Evolutionary conservation across 2,888 invertebrate genomes (phyloP).

Genomic region (Protula sp.): DNA sequence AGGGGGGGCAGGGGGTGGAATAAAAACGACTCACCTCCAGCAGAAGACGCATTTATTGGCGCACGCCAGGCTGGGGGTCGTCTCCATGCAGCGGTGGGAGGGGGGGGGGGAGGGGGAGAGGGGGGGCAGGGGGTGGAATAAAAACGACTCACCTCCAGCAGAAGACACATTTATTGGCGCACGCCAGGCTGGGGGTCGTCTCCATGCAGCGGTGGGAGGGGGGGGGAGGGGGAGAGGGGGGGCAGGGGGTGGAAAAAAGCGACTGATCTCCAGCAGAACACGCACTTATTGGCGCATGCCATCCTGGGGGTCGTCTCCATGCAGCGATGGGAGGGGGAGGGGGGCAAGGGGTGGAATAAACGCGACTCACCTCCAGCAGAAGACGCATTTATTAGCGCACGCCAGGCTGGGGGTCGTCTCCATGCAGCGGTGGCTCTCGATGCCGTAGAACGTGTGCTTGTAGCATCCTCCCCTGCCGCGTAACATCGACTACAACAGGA

Average conservation of each 20-base stretch:
- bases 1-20: too few relatives aligned
- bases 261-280: too few relatives aligned
- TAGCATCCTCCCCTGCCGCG: slow-evolving; percentile 61
- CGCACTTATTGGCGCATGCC: too few relatives aligned
- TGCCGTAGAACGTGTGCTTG: slow-evolving; percentile 62
- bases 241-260: too few relatives aligned
- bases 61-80: too few relatives aligned
- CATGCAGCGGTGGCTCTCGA: slow-evolving; percentile 61
- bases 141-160: slow-evolving; percentile 59
- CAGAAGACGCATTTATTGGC: slow-evolving; percentile 63
- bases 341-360: too few relatives aligned
- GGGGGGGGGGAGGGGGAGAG: too few relatives aligned
- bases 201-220: slow-evolving; percentile 63
- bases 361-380: slow-evolving; percentile 59
- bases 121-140: too few relatives aligned
- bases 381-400: slow-evolving; percentile 63
- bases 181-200: slow-evolving; percentile 61
- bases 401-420: slow-evolving; percentile 61
- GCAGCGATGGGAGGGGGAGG: too few relatives aligned
- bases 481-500: slow-evolving; percentile 51
- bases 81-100: too few relatives aligned
- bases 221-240: slow-evolving; percentile 62
- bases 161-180: slow-evolving; percentile 63
- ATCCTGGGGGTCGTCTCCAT: too few relatives aligned
- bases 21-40: slow-evolving; percentile 57